Evolutionary conservation across 2,797 vertebrate species (phyloP).

Genomic region (Harpagifer antarcticus): DNA sequence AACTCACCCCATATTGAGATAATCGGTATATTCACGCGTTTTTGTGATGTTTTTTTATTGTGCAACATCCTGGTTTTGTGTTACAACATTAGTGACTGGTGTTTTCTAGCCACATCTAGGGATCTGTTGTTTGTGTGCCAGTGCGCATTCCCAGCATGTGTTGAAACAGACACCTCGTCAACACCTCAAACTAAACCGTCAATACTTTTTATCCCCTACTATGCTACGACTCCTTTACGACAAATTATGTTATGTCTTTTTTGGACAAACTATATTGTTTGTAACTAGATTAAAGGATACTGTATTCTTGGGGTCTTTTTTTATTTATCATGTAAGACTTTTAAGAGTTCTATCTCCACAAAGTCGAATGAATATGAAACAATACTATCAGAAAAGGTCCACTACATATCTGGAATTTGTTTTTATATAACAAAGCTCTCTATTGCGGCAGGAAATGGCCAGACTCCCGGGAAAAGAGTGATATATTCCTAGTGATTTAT

Average conservation of each 20-base stretch:
- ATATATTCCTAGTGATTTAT: not conserved
- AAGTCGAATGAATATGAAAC: not conserved
- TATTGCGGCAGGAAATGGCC: not conserved
- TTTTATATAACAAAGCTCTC: not conserved
- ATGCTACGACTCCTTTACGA: too few species aligned
- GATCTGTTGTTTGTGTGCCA: not conserved
- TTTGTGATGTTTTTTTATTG: not conserved
- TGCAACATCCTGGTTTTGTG: not conserved
- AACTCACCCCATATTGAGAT: not conserved
- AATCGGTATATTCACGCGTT: not conserved
- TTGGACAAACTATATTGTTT: too few species aligned
- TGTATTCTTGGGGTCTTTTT: not conserved
- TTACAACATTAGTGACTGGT: not conserved
- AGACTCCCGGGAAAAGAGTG: not conserved
- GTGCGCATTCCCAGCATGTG: not conserved
- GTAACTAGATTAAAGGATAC: not conserved
- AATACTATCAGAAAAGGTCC: not conserved
- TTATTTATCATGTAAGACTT: not conserved
- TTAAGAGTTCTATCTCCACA: not conserved
- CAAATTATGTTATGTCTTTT: too few species aligned
- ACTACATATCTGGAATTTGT: not conserved
- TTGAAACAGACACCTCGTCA: not conserved
- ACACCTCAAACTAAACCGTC: not conserved
- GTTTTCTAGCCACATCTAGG: not conserved
- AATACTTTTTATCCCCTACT: too few species aligned